These are phyloP conservation scores for Pterobdella sp. DNA, from an alignment of 2,888 invertebrate species.

Conservation along the genomic window DNA sequence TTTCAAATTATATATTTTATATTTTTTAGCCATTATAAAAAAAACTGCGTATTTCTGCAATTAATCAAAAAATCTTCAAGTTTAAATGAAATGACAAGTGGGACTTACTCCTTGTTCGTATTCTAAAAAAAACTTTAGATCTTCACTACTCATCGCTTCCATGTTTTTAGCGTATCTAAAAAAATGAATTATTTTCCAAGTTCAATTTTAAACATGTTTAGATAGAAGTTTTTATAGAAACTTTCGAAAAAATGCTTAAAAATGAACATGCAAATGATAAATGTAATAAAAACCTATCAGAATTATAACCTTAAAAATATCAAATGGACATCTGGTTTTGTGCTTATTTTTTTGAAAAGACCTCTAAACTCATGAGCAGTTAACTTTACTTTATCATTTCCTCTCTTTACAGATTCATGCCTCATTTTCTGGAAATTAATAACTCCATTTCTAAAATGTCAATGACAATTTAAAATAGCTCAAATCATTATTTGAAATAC, in stretches of 20 bases:
- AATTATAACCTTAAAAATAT: slow-evolving; percentile 55
- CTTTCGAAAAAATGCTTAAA: slow-evolving; percentile 1
- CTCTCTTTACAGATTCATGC: neutral
- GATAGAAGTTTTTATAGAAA: slow-evolving; percentile 17
- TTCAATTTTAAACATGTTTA: slow-evolving; percentile 6
- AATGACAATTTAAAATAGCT: too few species aligned
- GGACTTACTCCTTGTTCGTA: slow-evolving; percentile 57
- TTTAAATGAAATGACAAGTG: too few species aligned
- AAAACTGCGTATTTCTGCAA: too few species aligned
- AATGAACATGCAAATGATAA: neutral
- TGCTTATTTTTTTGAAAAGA: slow-evolving; percentile 58
- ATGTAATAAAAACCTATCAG: slow-evolving; percentile 1
- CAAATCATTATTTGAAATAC: too few species aligned
- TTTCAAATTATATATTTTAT: too few species aligned
- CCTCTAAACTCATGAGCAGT: slow-evolving; percentile 54
- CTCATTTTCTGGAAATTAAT: neutral
- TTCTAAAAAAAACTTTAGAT: slow-evolving; percentile 57
- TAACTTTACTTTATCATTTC: neutral
- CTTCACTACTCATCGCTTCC: slow-evolving; percentile 57
- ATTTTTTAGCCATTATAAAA: too few species aligned
- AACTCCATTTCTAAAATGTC: neutral
- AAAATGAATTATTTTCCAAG: slow-evolving; percentile 23
- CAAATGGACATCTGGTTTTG: slow-evolving; percentile 59
- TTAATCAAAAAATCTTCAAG: too few species aligned
- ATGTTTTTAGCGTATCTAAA: slow-evolving; percentile 56